A percentile compares a stretch with the other conserved stretches of the same genome.
Conservation (phyloP, 2,113 vertebrate species). For the Thalassoma bifasciatum region DNA sequence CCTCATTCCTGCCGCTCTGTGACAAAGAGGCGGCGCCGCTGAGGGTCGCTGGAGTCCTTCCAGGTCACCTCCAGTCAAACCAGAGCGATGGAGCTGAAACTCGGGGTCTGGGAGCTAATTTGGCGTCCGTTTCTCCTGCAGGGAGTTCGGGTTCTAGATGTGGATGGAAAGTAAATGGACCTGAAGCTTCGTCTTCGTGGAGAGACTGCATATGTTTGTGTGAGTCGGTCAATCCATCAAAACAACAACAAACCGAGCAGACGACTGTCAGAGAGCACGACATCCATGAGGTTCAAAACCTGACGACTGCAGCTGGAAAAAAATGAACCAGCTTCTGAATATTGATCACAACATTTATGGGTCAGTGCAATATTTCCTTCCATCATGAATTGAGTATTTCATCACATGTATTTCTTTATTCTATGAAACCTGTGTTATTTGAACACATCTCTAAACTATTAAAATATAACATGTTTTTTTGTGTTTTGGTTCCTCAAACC, state of each 20-base stretch:
- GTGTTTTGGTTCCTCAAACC: too few relatives aligned
- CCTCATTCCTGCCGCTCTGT: constrained; percentile 9
- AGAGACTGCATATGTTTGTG: constrained; percentile 34
- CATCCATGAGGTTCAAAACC: neutral
- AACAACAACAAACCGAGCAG: neutral
- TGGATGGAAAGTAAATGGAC: neutral
- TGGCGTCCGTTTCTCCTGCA: constrained; percentile 23
- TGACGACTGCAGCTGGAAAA: too few relatives aligned
- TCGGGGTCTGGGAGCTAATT: constrained; percentile 42
- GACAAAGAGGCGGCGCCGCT: constrained; percentile 2
- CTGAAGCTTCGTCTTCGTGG: neutral
- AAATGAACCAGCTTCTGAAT: too few relatives aligned
- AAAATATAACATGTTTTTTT: too few relatives aligned
- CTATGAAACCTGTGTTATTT: too few relatives aligned
- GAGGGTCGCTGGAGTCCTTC: constrained; percentile 19
- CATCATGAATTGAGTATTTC: too few relatives aligned
- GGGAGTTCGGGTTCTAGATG: constrained; percentile 5
- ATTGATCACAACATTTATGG: too few relatives aligned
- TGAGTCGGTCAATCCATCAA: constrained; percentile 45
- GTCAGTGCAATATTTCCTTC: too few relatives aligned
- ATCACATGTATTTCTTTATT: too few relatives aligned
- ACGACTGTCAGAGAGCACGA: neutral
- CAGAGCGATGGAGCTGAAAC: constrained; percentile 12
- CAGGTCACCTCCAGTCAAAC: constrained; percentile 38
- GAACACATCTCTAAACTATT: too few relatives aligned